Base-by-base conservation (phyloP, 2,113 vertebrate genomes). In the Cavia aperea region DNA sequence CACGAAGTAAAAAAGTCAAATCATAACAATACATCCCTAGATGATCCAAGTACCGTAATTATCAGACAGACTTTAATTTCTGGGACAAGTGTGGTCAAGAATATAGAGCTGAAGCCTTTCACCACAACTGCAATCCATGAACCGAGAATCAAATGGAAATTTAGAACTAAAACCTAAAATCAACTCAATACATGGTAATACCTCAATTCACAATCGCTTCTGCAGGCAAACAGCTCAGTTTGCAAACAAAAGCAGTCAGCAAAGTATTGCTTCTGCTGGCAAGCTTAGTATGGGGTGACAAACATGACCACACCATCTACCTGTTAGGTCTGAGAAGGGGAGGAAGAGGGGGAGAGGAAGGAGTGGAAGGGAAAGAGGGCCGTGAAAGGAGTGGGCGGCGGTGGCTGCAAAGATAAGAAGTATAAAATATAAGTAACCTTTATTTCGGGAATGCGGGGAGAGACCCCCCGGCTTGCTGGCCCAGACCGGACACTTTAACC, bases 71-170 rank as follows among this genome's bases (percentile, higher is more conserved):
- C 26, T 39, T 70, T 79, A 85, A 83, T 82, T 63, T 70, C 31
- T 63, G 15, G 26, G 26, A 90, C 92, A 43, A 8, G 1, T 68
- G 5, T 72, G 14, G 43, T 68, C 18, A 88, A 85, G n/a, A 94
- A 91, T 82, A 93, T 0, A 89, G 60, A 77, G 31, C 90, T 16
- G 8, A 81, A 83, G 49, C 43, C 86, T 73, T 91, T 92, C 70
- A 86, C 66, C n/a, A 93, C 23, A 92, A 92, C 58, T 91, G 24
- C 91, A 88, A 94, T 82, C 75, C 75, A 36, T 24, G 10, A 51
- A 89, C 68, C 82, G 88, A 95, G 24, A 96, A 89, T 66, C 29
- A 85, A 78, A 87, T 82, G 73, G 29, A 94, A 93, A 60, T 78
- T 60, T 85, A 91, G 15, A 94, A 62, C 43, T 81, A 88, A 90